Base-by-base conservation (phyloP, 2,888 invertebrate genomes). In the Drosophila diplacantha region DNA sequence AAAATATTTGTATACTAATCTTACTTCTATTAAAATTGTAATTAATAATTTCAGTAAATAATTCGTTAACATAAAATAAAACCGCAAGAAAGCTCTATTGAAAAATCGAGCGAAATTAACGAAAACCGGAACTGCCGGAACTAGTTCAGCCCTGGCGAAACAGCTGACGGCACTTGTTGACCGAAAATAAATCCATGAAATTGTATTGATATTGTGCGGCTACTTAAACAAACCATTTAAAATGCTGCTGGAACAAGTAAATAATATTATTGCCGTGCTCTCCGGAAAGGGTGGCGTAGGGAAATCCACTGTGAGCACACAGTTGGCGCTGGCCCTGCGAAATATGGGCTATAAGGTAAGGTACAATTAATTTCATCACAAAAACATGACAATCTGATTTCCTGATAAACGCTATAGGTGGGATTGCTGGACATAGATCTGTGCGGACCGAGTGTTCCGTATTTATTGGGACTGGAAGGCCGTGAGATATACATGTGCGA, bases 241-340 rank as follows among this genome's bases (percentile, higher is more conserved):
- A 95, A 46, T 46, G 44, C 20, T 95, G 94, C 89, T 95, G 75
- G 93, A 94, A 52, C 91, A 91, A 69, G 94, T 96, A 7, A 95
- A 95, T 88, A 93, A 95, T 86, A 91, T 96, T 39, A 92, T 99
- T 81, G 90, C 99, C 74, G 93, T 99, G n/a, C 90, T 99, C 51
- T 98, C 98, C 2, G 99, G 99, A 2, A 99, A 99, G 91, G 99
- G 99, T 24, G 99, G 99, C 38, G 99, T 99, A 26, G 99, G 99
- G 14, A 99, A 99, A 90, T 98, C 98, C 20, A 98, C 98, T 61
- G 93, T 99, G 12, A 96, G 97, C 86, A 95, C 96, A 3, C 97
- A 98, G 86, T 87, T 99, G 64, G 97, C 98, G 1, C 89, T 97
- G 75, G 93, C 95, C 20, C 89, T 99, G 12, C 93, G 93, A 87